phyloP scores from a whole-genome alignment of 2,888 invertebrate genomes.

The Aleiodes alternator region DNA sequence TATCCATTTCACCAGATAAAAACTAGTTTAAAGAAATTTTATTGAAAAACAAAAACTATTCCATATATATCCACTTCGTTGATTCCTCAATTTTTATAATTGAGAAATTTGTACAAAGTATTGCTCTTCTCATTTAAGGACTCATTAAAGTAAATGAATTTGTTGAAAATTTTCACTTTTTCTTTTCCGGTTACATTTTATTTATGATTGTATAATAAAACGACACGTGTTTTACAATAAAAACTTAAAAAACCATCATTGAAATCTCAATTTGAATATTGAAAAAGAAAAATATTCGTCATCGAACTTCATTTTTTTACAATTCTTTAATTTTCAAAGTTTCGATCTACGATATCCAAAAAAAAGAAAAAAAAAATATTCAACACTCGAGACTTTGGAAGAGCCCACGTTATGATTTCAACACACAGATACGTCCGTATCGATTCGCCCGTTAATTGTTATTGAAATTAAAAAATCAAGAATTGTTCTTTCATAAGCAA shows the following conservation, averaged over 20 bases:
- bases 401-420: slow-evolving; percentile 35
- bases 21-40: too few relatives aligned
- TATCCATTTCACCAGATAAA: too few relatives aligned
- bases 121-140: too few relatives aligned
- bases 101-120: not conserved
- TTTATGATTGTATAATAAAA: slow-evolving; percentile 64
- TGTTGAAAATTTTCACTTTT: slow-evolving; percentile 25
- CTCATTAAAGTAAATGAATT: too few relatives aligned
- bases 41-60: too few relatives aligned
- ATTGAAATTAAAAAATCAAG: not conserved
- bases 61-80: too few relatives aligned
- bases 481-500: not conserved
- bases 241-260: slow-evolving; percentile 61
- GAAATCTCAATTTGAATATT: slow-evolving; percentile 56
- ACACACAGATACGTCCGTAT: slow-evolving; percentile 35
- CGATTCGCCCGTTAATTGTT: slow-evolving; percentile 12
- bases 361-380: slow-evolving; percentile 31
- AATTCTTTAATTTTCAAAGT: slow-evolving; percentile 32
- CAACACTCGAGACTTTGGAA: slow-evolving; percentile 39
- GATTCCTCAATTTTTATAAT: too few relatives aligned
- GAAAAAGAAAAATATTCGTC: slow-evolving; percentile 37
- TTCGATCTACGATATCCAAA: slow-evolving; percentile 22
- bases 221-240: slow-evolving; percentile 64
- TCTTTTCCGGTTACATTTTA: slow-evolving; percentile 62
- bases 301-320: slow-evolving; percentile 33